phyloP scores from a whole-genome alignment of 2,888 invertebrate genomes.

The Habrosyne pyritoides region DNA sequence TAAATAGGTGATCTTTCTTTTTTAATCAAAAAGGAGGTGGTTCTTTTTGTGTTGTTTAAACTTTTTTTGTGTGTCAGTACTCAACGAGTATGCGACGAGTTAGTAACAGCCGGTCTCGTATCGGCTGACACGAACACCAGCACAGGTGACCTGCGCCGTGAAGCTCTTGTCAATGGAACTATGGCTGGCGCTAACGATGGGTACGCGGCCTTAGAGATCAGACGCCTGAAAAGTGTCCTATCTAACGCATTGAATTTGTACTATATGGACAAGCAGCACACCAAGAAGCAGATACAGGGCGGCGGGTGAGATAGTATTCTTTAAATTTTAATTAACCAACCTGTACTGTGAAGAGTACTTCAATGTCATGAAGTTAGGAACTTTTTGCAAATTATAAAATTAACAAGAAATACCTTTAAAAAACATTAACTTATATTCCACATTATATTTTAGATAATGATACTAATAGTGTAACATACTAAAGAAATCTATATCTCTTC shows the following conservation, averaged over 20 bases:
- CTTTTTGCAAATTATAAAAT: no score
- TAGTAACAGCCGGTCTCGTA: slow-evolving; percentile 66
- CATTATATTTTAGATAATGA: no score
- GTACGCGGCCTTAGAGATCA: slow-evolving; percentile 90
- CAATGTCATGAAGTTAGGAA: no score
- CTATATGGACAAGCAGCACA: slow-evolving; percentile 96
- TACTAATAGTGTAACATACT: no score
- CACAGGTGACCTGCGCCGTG: slow-evolving; percentile 68
- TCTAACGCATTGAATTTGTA: slow-evolving; percentile 90
- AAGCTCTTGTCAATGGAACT: slow-evolving; percentile 72
- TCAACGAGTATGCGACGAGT: slow-evolving; percentile 71
- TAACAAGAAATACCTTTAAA: no score
- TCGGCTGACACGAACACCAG: slow-evolving; percentile 66
- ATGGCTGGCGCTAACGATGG: slow-evolving; percentile 78
- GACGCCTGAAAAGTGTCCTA: slow-evolving; percentile 91
- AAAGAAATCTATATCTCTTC: no score
- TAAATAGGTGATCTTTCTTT: no score
- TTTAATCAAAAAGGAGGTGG: no score
- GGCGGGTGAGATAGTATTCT: slow-evolving; percentile 90
- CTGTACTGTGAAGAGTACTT: background rate
- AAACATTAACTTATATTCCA: no score
- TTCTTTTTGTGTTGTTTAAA: background rate
- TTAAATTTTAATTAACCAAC: background rate
- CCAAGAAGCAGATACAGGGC: slow-evolving; percentile 95
- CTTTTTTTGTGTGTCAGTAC: slow-evolving; percentile 51